A percentile compares a stretch with the other conserved stretches of the same genome.
phyloP scores from a whole-genome alignment of 2,797 vertebrate species.

The Anabas testudineus region DNA sequence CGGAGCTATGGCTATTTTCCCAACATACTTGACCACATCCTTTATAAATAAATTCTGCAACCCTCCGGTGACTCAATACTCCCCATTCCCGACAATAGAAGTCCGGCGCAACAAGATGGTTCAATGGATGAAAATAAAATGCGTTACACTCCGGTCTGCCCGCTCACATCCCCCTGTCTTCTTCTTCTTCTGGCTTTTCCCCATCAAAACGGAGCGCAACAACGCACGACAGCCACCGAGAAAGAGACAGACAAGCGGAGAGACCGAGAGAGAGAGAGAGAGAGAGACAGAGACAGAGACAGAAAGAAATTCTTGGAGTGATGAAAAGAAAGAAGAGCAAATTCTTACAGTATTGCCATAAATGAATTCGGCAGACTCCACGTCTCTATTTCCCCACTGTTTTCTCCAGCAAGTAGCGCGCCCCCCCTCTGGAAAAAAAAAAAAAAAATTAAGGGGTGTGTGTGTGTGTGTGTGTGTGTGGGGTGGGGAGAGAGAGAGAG shows the following conservation, averaged over 20 bases:
- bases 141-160: slow-evolving; percentile 84
- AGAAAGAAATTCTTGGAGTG: slow-evolving; percentile 72
- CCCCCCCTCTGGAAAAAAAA: slow-evolving; percentile 38
- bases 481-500: too few species aligned
- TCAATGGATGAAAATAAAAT: slow-evolving; percentile 82
- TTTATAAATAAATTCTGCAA: slow-evolving; percentile 86
- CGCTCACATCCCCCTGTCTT: slow-evolving; percentile 80
- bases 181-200: slow-evolving; percentile 78
- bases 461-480: too few species aligned
- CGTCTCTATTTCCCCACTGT: slow-evolving; percentile 70
- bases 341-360: slow-evolving; percentile 74
- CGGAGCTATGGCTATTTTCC: slow-evolving; percentile 97
- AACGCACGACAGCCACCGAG: slow-evolving; percentile 76
- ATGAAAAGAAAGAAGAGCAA: slow-evolving; percentile 64
- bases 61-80: slow-evolving; percentile 89
- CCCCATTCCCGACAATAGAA: slow-evolving; percentile 90
- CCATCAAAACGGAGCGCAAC: slow-evolving; percentile 82
- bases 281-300: slow-evolving; percentile 26
- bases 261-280: slow-evolving; percentile 21
- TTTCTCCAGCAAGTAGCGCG: slow-evolving; percentile 77
- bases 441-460: slow-evolving; percentile 31
- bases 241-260: slow-evolving; percentile 42
- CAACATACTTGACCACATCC: slow-evolving; percentile 93
- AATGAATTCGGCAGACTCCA: slow-evolving; percentile 72
- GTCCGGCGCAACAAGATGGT: slow-evolving; percentile 90